Evolutionary conservation across 2,888 invertebrate genomes (phyloP), one percentile per base, ranked within the genome.

Genomic region (Piscicola geometra): DNA sequence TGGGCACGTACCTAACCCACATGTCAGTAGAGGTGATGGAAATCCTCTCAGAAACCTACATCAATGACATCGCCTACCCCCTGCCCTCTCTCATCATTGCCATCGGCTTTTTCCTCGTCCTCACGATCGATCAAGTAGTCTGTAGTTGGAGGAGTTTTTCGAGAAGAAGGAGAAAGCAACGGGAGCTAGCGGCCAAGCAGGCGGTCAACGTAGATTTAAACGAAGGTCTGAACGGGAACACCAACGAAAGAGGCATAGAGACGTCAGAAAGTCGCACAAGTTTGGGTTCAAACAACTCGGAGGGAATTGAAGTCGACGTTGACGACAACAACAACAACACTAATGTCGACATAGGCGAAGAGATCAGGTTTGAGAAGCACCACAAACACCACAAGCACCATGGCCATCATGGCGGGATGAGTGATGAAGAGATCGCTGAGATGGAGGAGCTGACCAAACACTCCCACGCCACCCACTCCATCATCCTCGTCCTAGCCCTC

Each of bases 401-500:
- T 15, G 9, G 35, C 35, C 69, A 69, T 15, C 33, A 69, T 18
- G 35, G 35, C 64, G 9, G 28, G 5, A 41, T 9, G 41, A 15
- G 15, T 5, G 9, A 41, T 15, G 41, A 41, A 41, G 41, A 41
- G 41, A 41, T 5, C 5, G 9, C 15, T 5, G 41, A 41, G 15
- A 41, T 5, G 30, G 64, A 64, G n/a, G 64, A 64, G 30, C n/a
- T 64, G 30, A 21, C 5, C 12, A 25, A 5, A 5, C 60, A 56
- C n/a, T n/a, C 9, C 5, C 76, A 78, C 71, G 70, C 50, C 15
- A 77, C 79, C 12, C 81, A 88, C 9, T 85, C 87, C 0, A 75
- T 88, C 1, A 80, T 88, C n/a, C 83, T 88, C 2, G 82, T 88
- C 0, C 78, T 86, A 12, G 88, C 88, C 2, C 82, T 89, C 0